Base-by-base conservation (phyloP, 2,888 invertebrate genomes). In the Scelioninae gen. 1 region DNA sequence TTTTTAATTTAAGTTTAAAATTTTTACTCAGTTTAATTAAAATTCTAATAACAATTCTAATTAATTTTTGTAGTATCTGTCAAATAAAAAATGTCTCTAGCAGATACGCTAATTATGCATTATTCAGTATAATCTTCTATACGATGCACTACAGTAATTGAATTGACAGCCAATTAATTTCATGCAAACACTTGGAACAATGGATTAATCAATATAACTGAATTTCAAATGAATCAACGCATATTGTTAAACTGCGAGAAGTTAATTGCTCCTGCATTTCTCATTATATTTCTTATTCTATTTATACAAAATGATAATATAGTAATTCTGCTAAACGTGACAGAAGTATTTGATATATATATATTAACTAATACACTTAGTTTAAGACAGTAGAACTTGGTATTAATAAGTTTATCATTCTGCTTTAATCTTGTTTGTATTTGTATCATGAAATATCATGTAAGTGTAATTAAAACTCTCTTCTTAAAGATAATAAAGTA, bases 101-200 rank as follows among this genome's bases (percentile, higher is more conserved):
- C 4, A 53, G 34, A 53, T 29, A 29, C 34, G 34, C 65, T 56
- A 51, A 76, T 76, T 58, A 76, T 66, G 58, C 58, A 76, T 66
- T 76, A 76, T 66, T 68, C 66, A 51, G 38, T 53, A 45, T 69
- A 77, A 77, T 58, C 55, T 62, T 55, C 15, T 5, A 23, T 43
- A 69, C 77, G 55, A 45, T n/a, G 68, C 16, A 62, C 51, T 16
- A 23, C n/a, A 63, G 63, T 69, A 78, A 82, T 76, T 76, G 66
- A 82, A 76, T 65, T 63, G 71, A 71, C 68, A 53, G 71, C 65
- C 82, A 82, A 82, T 82, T 82, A 81, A 63, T 76, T 60, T 55
- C 43, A 62, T 38, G 65, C 76, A 63, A 71, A 66, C 60, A 76
- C 82, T 65, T 82, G 55, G 31, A 76, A 77, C 76, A 82, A 58